Evolutionary conservation across 2,888 invertebrate genomes (phyloP), one percentile per base, ranked within the genome.

Genomic region (Theretra japonica): DNA sequence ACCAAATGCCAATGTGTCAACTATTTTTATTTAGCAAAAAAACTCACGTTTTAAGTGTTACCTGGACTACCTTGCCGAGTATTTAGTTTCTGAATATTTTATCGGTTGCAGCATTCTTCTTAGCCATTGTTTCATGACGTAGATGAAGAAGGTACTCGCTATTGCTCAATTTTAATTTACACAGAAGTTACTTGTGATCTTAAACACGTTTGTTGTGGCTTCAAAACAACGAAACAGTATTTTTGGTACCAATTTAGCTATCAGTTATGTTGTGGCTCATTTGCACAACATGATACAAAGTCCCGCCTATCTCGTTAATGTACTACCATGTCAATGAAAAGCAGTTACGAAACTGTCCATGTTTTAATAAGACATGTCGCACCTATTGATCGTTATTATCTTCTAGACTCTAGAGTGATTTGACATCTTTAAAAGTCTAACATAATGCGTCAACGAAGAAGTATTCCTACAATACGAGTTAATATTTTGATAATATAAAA

Each of bases 401-500:
- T 23, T 8, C 19, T 30, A 33, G 19, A 25, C 17, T 8, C 19
- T 30, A 33, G 19, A 25, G 59, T 59, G 19, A 60, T n/a, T 21
- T 30, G 60, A 30, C 4, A 62, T 62, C 60, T 62, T 62, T 8
- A 62, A 62, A 65, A 65, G 65, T 65, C 33, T 11, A 33, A 48
- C 57, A 62, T 71, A 50, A 74, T 75, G 68, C 79, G 80, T 82
- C 86, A 87, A 85, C 87, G 86, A 88, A 86, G 74, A 78, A 77
- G 73, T 82, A 85, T 85, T 83, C 81, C 81, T 85, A 83, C 78
- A 79, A 77, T 75, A 80, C 73, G 77, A 70, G 62, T 71, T 57
- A 65, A 71, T 89, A 90, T 90, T 90, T 91, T 91, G 85, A 83
- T 89, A 89, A 87, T 83, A 80, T 78, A 83, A 86, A 79, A 82